Evolutionary conservation across 1,140 invertebrate genomes (phyloP).

Genomic region (Caenorhabditis brenneri): DNA sequence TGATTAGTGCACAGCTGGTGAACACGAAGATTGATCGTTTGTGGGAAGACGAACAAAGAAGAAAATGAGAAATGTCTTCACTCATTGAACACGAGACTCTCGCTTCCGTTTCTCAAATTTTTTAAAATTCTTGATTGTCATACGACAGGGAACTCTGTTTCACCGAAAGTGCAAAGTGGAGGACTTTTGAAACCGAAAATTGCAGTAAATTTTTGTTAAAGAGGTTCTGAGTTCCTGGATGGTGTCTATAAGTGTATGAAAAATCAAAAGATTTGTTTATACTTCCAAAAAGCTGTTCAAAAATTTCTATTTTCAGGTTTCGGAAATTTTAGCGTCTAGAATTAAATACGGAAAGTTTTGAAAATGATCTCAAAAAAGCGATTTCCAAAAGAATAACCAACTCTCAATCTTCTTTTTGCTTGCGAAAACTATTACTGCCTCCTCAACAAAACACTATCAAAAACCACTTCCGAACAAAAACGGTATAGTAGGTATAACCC

Average conservation of each 20-base stretch:
- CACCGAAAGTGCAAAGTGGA: neutral
- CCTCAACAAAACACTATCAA: neutral
- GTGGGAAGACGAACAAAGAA: neutral
- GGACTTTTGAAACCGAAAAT: neutral
- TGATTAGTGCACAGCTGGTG: conserved; percentile 27
- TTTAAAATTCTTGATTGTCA: neutral
- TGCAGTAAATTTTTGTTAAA: too few relatives aligned
- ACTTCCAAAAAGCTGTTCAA: too few relatives aligned
- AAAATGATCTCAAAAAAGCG: too few relatives aligned
- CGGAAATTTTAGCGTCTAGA: too few relatives aligned
- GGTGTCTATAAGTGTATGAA: too few relatives aligned
- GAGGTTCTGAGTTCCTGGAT: too few relatives aligned
- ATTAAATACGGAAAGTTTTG: too few relatives aligned
- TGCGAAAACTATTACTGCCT: too few relatives aligned
- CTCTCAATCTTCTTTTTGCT: too few relatives aligned
- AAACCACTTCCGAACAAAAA: neutral
- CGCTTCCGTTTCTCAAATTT: neutral
- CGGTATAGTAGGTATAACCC: neutral
- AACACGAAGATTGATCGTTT: conserved; percentile 9
- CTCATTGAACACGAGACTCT: conserved; percentile 15
- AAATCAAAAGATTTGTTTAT: too few relatives aligned
- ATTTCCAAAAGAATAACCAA: too few relatives aligned
- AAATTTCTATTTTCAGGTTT: too few relatives aligned
- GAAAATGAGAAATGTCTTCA: conserved; percentile 33
- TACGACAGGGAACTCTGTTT: neutral